These are phyloP conservation scores for Piezodorus guildinii DNA, from an alignment of 1,140 invertebrate species.

Conservation along the genomic window DNA sequence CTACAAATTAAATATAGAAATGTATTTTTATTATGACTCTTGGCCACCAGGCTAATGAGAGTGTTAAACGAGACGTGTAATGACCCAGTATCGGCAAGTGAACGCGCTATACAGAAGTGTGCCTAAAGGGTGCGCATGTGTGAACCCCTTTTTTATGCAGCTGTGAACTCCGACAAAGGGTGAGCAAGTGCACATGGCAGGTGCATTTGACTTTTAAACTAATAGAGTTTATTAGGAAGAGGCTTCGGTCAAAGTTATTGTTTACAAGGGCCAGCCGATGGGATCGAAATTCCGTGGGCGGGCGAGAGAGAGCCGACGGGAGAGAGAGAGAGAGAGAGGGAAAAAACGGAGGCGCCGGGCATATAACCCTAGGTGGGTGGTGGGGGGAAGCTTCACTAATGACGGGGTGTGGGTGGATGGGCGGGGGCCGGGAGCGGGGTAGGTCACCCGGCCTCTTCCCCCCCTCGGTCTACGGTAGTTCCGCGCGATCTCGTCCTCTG, in stretches of 20 bases:
- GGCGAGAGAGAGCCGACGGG: neutral
- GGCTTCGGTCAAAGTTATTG: slow-evolving; percentile 10
- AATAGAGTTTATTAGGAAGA: no score
- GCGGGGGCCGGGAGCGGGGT: slow-evolving; percentile 17
- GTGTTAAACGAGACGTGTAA: no score
- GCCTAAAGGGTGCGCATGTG: no score
- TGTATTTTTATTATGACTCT: no score
- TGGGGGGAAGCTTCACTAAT: slow-evolving; percentile 20
- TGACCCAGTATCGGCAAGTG: no score
- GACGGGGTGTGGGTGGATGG: slow-evolving; percentile 18
- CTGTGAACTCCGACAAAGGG: no score
- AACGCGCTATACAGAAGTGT: no score
- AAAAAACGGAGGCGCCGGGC: slow-evolving; percentile 19
- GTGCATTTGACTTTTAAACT: no score
- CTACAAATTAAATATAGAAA: no score
- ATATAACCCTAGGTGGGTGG: slow-evolving; percentile 22
- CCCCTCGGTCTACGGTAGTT: neutral
- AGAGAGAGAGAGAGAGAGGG: slow-evolving; percentile 12
- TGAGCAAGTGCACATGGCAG: no score
- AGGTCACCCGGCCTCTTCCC: slow-evolving; percentile 19
- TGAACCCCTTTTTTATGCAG: no score
- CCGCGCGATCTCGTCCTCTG: slow-evolving; percentile 3
- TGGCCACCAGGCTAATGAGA: no score
- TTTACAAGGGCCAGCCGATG: slow-evolving; percentile 6
- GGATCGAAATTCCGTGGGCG: slow-evolving; percentile 12